These are phyloP conservation scores for Ameiurus melas DNA, from an alignment of 2,113 vertebrate genomes.

Conservation along the genomic window DNA sequence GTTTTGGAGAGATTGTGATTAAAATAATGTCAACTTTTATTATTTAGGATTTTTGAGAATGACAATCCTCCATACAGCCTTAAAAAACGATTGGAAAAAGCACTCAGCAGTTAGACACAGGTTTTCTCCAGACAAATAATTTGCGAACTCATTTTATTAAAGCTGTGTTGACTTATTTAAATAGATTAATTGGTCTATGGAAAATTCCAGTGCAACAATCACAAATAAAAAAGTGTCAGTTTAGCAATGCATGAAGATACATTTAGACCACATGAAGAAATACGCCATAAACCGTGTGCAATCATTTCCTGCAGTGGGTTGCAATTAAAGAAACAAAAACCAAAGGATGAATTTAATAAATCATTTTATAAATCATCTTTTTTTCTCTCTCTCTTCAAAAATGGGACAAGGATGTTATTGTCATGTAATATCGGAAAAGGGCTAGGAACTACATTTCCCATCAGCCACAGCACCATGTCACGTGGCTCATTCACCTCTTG, in stretches of 20 bases:
- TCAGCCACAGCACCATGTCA: too few species aligned
- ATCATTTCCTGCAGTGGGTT: background rate
- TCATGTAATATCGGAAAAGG: too few species aligned
- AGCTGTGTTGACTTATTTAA: conserved; percentile 29
- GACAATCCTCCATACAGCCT: background rate
- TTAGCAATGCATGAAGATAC: background rate
- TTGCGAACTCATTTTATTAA: background rate
- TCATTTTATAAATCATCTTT: background rate
- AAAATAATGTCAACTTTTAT: conserved; percentile 31
- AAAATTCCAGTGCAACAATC: conserved; percentile 9
- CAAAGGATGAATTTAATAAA: background rate
- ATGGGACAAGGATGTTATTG: background rate
- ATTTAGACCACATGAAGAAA: background rate
- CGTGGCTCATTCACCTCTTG: too few species aligned
- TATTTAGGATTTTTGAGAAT: conserved; percentile 41
- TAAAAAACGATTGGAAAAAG: conserved; percentile 30
- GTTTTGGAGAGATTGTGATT: conserved; percentile 37
- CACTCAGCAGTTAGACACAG: conserved; percentile 25
- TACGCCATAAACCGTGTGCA: background rate
- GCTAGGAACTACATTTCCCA: too few species aligned
- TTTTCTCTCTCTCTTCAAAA: background rate
- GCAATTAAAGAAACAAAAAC: background rate
- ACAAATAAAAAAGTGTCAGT: background rate
- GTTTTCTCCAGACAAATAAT: conserved; percentile 21
- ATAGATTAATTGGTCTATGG: conserved; percentile 14